Evolutionary conservation across 1,140 invertebrate genomes (phyloP).

Genomic region (Heliconius congener): DNA sequence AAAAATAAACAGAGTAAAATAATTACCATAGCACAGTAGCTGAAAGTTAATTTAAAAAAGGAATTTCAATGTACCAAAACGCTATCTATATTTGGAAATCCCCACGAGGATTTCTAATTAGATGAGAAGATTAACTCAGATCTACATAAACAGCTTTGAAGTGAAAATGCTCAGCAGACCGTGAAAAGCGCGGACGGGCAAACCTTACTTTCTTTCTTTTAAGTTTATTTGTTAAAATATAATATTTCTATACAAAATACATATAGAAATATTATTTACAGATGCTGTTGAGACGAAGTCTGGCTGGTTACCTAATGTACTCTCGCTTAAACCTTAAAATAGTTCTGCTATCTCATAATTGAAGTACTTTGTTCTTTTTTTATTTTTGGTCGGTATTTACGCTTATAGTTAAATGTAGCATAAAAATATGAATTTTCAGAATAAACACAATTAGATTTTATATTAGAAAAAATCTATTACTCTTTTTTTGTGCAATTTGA

Average conservation of each 20-base stretch:
- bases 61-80: background rate
- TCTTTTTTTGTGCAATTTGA: too few species aligned
- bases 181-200: background rate
- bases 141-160: slow-evolving; percentile 15
- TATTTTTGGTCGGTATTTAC: too few species aligned
- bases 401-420: too few species aligned
- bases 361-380: too few species aligned
- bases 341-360: too few species aligned
- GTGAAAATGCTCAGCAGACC: slow-evolving; percentile 18
- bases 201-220: slow-evolving; percentile 11
- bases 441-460: too few species aligned
- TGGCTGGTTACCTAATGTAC: background rate
- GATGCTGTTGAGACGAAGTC: background rate
- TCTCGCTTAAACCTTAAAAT: too few species aligned
- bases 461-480: too few species aligned
- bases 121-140: slow-evolving; percentile 11
- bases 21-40: background rate
- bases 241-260: too few species aligned
- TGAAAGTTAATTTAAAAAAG: background rate
- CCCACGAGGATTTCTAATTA: slow-evolving; percentile 13
- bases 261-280: background rate
- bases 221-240: background rate
- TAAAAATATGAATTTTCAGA: too few species aligned
- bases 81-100: slow-evolving; percentile 6
- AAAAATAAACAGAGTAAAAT: background rate